Evolutionary conservation across 2,888 invertebrate species (phyloP), one percentile per base, ranked within the genome.

Genomic region (Coelinius sp.): DNA sequence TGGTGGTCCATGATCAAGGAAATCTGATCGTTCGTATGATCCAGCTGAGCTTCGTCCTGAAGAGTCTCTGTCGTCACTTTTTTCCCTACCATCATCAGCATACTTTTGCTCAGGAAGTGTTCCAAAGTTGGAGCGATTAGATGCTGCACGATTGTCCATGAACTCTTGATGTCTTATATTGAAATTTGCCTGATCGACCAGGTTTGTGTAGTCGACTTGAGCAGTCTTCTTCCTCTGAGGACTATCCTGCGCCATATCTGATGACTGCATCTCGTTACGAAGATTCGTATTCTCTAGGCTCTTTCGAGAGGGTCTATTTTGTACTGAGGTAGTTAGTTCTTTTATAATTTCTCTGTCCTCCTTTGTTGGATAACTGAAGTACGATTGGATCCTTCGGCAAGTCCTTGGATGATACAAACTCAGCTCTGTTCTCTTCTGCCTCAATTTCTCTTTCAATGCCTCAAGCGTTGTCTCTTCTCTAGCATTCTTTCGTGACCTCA

Each of bases 391-490:
- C 56, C 81, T 76, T 14, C 79, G 78, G 24, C 80, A 77, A 12
- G 79, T 75, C n/a, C 53, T 75, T 0, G 85, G 85, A 20, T 78
- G 70, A 67, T 85, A 85, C 1, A 86, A 76, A 73, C 77, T 80
- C n/a, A 81, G 77, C 46, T 86, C 86, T 1, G 80, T 78, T 5
- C 76, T 79, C 73, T 80, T 83, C 64, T 84, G 82, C 31, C 78
- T 74, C 14, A 84, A 68, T 69, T 79, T 81, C n/a, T 80, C 77
- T 20, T 70, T 76, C n/a, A 85, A 56, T 4, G 68, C 74, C 46
- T 83, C 81, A 49, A 83, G 72, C 1, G 82, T 75, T 6, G 73
- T 56, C 22, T 74, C 20, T 12, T 76, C 77, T 6, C 73, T 73
- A 0, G 65, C 68, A 22, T 64, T 73, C 62, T 73, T 75, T 24